Evolutionary conservation across 2,113 vertebrate species (phyloP).

Genomic region (Azemiops feae): DNA sequence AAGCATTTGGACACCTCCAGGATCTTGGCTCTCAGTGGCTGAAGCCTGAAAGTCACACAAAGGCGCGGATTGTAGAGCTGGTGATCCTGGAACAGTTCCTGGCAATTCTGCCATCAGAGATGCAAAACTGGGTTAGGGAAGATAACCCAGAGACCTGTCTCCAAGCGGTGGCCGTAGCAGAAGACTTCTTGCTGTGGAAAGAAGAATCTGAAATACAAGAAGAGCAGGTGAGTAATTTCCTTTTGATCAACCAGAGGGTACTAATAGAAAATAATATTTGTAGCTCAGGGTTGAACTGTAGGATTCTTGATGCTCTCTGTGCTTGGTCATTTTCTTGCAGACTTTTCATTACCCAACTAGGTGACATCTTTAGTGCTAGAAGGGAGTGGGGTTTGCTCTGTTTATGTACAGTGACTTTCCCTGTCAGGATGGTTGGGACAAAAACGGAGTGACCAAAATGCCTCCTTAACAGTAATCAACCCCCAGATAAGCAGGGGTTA

Average conservation of each 20-base stretch:
- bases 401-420: neutral
- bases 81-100: slow-evolving; percentile 21
- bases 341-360: neutral
- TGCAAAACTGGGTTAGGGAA: slow-evolving; percentile 14
- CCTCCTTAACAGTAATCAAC: neutral
- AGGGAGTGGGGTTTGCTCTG: no score
- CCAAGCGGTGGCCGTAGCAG: slow-evolving; percentile 6
- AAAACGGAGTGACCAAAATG: neutral
- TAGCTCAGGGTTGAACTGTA: neutral
- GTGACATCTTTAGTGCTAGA: neutral
- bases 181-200: slow-evolving; percentile 24
- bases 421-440: neutral
- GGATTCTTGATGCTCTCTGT: neutral
- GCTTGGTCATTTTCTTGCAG: neutral
- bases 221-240: neutral
- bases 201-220: neutral
- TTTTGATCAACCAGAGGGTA: neutral
- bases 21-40: slow-evolving; percentile 4
- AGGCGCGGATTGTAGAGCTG: slow-evolving; percentile 9
- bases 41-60: slow-evolving; percentile 2
- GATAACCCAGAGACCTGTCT: neutral
- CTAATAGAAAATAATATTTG: neutral
- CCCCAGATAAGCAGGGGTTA: neutral
- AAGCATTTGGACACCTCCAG: neutral
- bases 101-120: neutral